Base-by-base conservation (phyloP, 2,888 invertebrate genomes). In the Hypomecis punctinalis region DNA sequence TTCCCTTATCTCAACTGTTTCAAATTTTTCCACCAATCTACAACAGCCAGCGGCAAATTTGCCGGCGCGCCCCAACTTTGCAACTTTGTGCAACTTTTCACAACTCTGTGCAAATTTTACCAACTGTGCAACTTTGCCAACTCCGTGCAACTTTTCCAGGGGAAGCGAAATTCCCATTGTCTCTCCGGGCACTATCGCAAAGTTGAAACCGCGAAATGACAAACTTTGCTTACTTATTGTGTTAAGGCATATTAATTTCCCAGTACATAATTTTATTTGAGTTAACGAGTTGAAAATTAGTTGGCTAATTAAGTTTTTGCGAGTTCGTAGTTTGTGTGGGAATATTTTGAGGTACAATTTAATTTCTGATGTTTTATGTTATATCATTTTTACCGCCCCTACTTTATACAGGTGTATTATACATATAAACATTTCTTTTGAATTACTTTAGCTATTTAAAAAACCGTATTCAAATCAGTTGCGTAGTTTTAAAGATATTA, bases 161-260 rank as follows among this genome's bases (percentile, higher is more conserved):
- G 59, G 47, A 54, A 66, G 61, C 65, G 64, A 33, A 59, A 49
- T 64, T 66, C 61, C 11, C 56, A 61, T 66, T 66, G 65, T 66
- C 61, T 61, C 56, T 37, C 23, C 11, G 49, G 13, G 36, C 55
- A 52, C 49, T 65, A 63, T 66, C 60, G 60, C 59, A 51, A 67
- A 66, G 63, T 56, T 70, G 60, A 72, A 73, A 76, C 79, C 69
- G 67, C 69, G 70, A 78, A 73, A 75, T 69, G 72, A 64, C 66
- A 68, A 73, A 71, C 72, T 75, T 73, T 69, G 56, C 70, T 62
- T 74, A 66, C 69, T 75, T 73, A 71, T 69, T 77, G 75, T 77
- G 68, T 77, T 76, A 72, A 68, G 72, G 72, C 74, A 73, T 73
- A 74, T 74, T 70, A 72, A 74, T 75, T 70, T 69, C 63, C 55